Percentiles rank a stretch among this genome's conserved stretches.
Conservation (phyloP, 2,797 vertebrate genomes). For the Heliangelus exortis region DNA sequence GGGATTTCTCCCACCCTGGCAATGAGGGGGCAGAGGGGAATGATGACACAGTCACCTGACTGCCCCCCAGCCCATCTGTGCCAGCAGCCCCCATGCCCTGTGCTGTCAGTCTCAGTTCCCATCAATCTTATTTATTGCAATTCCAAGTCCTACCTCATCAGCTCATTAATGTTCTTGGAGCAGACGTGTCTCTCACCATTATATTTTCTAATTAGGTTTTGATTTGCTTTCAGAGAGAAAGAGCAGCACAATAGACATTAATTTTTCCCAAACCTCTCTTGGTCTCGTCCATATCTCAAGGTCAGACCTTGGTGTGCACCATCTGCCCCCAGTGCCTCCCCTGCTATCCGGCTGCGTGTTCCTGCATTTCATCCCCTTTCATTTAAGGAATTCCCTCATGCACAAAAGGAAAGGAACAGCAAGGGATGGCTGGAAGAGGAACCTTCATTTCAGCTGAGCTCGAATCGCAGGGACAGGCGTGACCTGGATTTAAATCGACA, state of each 20-base stretch:
- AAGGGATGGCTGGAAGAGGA: slow-evolving; percentile 6
- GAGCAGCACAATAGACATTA: slow-evolving; percentile 8
- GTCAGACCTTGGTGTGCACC: slow-evolving; percentile 32
- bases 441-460: not conserved
- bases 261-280: slow-evolving; percentile 17
- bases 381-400: not conserved
- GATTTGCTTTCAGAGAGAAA: slow-evolving; percentile 45
- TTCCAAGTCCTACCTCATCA: slow-evolving; percentile 16
- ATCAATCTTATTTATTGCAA: slow-evolving; percentile 28
- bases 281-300: not conserved
- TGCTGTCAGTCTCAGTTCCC: not conserved
- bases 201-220: slow-evolving; percentile 64
- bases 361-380: fast-evolving
- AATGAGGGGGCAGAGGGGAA: fast-evolving
- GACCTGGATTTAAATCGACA: slow-evolving; percentile 30
- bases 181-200: slow-evolving; percentile 39
- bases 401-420: fast-evolving
- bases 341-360: fast-evolving
- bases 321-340: not conserved
- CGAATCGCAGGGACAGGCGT: slow-evolving; percentile 28
- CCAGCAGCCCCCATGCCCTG: not conserved
- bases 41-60: fast-evolving
- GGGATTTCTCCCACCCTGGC: not conserved
- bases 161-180: not conserved
- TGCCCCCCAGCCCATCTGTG: fast-evolving